phyloP scores from a whole-genome alignment of 2,113 vertebrate species.

The Neotoma lepida region DNA sequence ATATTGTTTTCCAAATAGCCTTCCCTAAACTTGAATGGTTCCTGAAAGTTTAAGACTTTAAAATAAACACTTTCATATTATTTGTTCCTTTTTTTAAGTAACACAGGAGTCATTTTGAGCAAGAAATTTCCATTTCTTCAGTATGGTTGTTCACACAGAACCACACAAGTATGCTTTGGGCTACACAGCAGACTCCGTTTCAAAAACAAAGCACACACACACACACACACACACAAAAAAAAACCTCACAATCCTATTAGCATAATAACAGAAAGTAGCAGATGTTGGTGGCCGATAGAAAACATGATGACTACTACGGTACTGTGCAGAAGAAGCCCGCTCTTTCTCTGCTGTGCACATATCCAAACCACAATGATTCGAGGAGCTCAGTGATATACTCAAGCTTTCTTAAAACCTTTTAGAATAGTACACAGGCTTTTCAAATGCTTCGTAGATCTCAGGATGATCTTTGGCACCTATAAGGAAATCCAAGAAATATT shows the following conservation, averaged over 20 bases:
- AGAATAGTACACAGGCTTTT: slow-evolving; percentile 98
- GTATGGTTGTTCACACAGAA: not conserved
- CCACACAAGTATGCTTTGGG: not conserved
- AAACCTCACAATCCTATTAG: not conserved
- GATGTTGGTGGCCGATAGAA: not conserved
- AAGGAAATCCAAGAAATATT: slow-evolving; percentile 66
- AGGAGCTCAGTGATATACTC: slow-evolving; percentile 16
- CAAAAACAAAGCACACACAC: not conserved
- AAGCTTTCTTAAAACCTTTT: slow-evolving; percentile 92
- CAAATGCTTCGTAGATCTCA: slow-evolving; percentile 97
- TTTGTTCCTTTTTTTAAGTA: not conserved
- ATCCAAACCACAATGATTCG: not conserved
- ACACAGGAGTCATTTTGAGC: slow-evolving; percentile 30
- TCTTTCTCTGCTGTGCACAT: slow-evolving; percentile 3
- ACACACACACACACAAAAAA: no score
- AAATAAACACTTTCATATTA: slow-evolving; percentile 25
- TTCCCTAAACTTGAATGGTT: not conserved
- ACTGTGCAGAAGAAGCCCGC: not conserved
- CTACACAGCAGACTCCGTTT: not conserved
- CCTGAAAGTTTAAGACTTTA: slow-evolving; percentile 31
- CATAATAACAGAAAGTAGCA: not conserved
- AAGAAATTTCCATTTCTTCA: slow-evolving; percentile 34
- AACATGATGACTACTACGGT: not conserved
- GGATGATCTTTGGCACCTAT: slow-evolving; percentile 95
- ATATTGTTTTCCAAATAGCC: slow-evolving; percentile 32